Base-by-base conservation (phyloP, 2,113 vertebrate species). In the Albula goreensis region DNA sequence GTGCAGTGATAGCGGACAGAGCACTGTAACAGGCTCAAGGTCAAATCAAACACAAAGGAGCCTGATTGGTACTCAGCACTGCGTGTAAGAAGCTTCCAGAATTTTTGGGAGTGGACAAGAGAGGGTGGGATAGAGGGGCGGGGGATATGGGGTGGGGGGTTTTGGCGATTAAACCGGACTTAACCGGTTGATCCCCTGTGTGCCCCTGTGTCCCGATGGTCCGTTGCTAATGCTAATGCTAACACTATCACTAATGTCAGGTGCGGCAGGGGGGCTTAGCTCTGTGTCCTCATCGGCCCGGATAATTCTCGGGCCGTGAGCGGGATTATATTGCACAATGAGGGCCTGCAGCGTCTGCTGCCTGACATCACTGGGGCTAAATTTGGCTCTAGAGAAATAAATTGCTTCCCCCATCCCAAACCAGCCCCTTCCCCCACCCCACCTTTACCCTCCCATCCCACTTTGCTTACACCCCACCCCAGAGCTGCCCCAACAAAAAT, bases 301-400 rank as follows among this genome's bases (percentile, higher is more conserved):
- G 74, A 57, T 85, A 53, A 79, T 78, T 78, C 50, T n/a, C 50
- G 6, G 12, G 25, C 66, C 48, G 41, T 84, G 83, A 66, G 22
- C 57, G 31, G 60, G 60, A 70, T 70, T 84, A 66, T 70, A 66
- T 84, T 84, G 83, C 83, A 85, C 83, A 85, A 22, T 19, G 50
- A 87, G 78, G 89, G 51, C 82, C 87, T 82, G 80, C 88, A 83
- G 87, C 81, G 85, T 53, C 84, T 66, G 48, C 85, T 52, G 48
- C 83, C 88, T 88, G 90, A 87, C 80, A 85, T 85, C 89, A 89
- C 60, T 3, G 57, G 85, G 3, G 50, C 86, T 90, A 88, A 87
- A 90, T 88, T 88, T 87, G 90, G 87, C 85, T 85, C 80, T 88
- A 86, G 57, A 0, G 89, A 88, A 88, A 81, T 82, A 83, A 88